These are phyloP conservation scores for Acanthaster planci DNA, from an alignment of 35 echinoderm and acorn worm species.

Conservation along the genomic window DNA sequence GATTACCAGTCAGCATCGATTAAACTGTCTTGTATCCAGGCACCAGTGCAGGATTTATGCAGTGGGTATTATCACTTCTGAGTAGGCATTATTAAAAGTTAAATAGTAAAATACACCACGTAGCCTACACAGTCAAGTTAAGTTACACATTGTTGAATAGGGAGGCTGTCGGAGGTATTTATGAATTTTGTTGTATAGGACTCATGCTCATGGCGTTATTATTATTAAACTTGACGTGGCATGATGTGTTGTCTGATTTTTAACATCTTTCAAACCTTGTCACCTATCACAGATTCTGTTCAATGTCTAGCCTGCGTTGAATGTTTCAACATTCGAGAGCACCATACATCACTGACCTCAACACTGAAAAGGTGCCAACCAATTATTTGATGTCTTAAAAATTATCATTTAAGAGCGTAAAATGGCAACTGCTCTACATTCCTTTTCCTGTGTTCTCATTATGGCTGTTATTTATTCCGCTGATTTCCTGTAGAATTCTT, in stretches of 20 bases:
- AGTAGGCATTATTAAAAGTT: too few species aligned
- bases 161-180: not conserved
- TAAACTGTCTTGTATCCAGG: too few species aligned
- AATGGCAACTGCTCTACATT: not conserved
- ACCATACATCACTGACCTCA: not conserved
- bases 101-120: too few species aligned
- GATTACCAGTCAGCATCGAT: too few species aligned
- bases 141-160: not conserved
- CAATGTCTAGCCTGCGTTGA: constrained; percentile 14
- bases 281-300: not conserved
- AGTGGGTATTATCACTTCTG: too few species aligned
- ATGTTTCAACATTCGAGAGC: not conserved
- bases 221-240: not conserved
- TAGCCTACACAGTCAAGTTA: not conserved
- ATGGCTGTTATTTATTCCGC: not conserved
- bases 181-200: not conserved
- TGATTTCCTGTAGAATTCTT: constrained; percentile 3
- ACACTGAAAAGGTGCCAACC: not conserved
- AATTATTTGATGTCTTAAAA: not conserved
- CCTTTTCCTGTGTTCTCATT: not conserved
- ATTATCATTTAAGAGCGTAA: not conserved
- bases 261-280: not conserved
- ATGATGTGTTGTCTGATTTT: too few species aligned
- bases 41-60: too few species aligned
- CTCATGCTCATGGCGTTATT: not conserved